A percentile compares a stretch with the other conserved stretches of the same genome.
Conservation (phyloP, 2,888 invertebrate species). For the Scelioninae gen. 2 region DNA sequence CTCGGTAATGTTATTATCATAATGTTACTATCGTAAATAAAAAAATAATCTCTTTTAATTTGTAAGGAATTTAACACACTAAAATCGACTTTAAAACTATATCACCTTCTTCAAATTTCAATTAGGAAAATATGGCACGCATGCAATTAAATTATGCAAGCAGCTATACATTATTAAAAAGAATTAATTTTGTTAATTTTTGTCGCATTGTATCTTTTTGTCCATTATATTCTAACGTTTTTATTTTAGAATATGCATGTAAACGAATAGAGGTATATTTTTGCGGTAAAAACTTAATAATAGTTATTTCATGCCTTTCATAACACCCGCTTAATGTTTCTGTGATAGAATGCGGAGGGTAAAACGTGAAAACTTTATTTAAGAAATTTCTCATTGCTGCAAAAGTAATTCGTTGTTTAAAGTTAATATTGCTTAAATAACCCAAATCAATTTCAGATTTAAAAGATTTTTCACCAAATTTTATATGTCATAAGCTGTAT, state of each 20-base stretch:
- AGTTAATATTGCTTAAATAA: conserved; percentile 3
- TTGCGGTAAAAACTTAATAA: conserved; percentile 1
- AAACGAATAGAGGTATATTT: conserved; percentile 3
- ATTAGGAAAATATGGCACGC: too few relatives aligned
- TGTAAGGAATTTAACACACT: too few relatives aligned
- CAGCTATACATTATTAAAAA: conserved; percentile 20
- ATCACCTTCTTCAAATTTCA: too few relatives aligned
- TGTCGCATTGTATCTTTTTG: conserved; percentile 18
- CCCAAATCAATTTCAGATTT: conserved; percentile 10
- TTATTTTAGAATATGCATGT: conserved; percentile 1
- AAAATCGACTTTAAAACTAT: too few relatives aligned
- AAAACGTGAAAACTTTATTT: neutral
- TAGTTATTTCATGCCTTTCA: conserved; percentile 17
- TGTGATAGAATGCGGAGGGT: conserved; percentile 2
- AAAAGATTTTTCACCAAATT: conserved; percentile 19
- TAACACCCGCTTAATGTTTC: neutral
- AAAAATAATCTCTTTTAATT: too few relatives aligned
- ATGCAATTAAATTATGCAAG: too few relatives aligned
- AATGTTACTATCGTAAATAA: too few relatives aligned
- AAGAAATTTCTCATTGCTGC: conserved; percentile 9
- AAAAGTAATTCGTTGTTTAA: conserved; percentile 5
- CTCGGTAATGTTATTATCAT: too few relatives aligned
- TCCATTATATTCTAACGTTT: conserved; percentile 15
- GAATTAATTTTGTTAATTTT: conserved; percentile 8
- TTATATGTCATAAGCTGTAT: conserved; percentile 1